These are phyloP conservation scores for Eristalinus sepulchralis DNA, from an alignment of 2,888 invertebrate genomes.

Conservation along the genomic window DNA sequence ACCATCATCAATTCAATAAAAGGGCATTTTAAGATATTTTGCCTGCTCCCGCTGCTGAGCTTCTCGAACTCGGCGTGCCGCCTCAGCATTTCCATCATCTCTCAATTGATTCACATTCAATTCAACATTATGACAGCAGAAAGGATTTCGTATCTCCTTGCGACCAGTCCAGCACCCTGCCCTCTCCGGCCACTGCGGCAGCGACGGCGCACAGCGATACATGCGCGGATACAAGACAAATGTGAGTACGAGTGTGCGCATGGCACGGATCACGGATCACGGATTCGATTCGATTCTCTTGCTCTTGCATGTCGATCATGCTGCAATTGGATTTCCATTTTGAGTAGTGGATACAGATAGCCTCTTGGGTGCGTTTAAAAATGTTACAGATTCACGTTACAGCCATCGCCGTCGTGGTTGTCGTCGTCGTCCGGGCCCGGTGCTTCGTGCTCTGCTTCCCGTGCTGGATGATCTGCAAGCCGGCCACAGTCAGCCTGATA, in stretches of 20 bases:
- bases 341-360: constrained; percentile 53
- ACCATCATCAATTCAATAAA: constrained; percentile 63
- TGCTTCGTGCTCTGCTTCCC: constrained; percentile 12
- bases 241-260: constrained; percentile 5
- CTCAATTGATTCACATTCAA: constrained; percentile 71
- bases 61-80: constrained; percentile 1
- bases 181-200: too few relatives aligned
- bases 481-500: constrained; percentile 19
- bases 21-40: constrained; percentile 70
- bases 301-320: constrained; percentile 64
- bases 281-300: constrained; percentile 33
- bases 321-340: constrained; percentile 69
- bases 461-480: constrained; percentile 14
- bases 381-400: constrained; percentile 65
- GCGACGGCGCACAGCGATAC: background rate
- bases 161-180: background rate
- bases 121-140: constrained; percentile 70
- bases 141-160: constrained; percentile 52
- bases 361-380: constrained; percentile 69
- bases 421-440: constrained; percentile 5
- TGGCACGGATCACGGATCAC: background rate
- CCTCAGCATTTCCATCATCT: constrained; percentile 66
- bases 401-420: constrained; percentile 23
- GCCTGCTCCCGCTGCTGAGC: constrained; percentile 56
- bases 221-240: background rate